Evolutionary conservation across 2,888 invertebrate genomes (phyloP).

Genomic region (Abrostola tripartita): DNA sequence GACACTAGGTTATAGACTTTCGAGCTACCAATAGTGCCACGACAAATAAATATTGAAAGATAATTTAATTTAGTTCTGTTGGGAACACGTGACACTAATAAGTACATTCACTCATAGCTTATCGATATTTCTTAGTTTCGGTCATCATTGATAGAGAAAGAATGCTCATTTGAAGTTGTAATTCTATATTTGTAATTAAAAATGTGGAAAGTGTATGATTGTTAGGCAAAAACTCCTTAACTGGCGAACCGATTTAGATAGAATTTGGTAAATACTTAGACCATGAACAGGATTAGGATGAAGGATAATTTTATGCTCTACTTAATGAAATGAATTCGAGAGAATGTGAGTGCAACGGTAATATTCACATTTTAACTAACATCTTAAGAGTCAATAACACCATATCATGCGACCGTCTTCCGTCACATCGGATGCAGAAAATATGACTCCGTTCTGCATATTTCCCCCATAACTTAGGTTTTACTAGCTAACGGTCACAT

Average conservation of each 20-base stretch:
- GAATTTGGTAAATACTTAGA: no score
- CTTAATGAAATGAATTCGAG: no score
- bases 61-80: neutral
- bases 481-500: conserved; percentile 74
- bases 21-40: neutral
- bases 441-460: conserved; percentile 69
- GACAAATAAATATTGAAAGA: neutral
- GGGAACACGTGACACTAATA: neutral
- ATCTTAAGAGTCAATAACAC: conserved; percentile 41
- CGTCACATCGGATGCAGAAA: conserved; percentile 52
- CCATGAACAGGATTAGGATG: no score
- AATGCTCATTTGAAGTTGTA: no score
- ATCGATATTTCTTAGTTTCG: neutral
- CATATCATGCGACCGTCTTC: conserved; percentile 27
- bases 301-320: no score
- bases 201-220: no score
- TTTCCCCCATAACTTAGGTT: conserved; percentile 70
- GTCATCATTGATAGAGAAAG: neutral
- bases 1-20: neutral
- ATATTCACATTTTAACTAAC: conserved; percentile 6
- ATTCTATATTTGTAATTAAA: no score
- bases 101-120: neutral
- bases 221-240: no score
- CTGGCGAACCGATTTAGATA: no score
- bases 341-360: no score